Evolutionary conservation across 2,888 invertebrate species (phyloP), one percentile per base, ranked within the genome.

Genomic region (Flexamia atlantica): DNA sequence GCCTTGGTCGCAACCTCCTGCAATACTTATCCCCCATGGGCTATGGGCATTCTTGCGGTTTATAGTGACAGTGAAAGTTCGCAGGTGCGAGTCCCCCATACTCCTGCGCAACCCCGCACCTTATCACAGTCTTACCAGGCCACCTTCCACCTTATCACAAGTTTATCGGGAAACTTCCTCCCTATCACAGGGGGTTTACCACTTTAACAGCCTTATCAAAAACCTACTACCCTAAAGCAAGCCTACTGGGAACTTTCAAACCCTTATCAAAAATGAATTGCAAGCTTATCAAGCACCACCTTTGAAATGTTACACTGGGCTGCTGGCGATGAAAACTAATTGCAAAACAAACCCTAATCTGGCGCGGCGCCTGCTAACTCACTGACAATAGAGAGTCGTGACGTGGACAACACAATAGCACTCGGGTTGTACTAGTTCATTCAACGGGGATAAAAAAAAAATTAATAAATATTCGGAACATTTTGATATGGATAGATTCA

Each of bases 1-100:
- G 89, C 95, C 95, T 89, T 97, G 93, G 92, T 97, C 97, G 87
- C 95, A 93, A 88, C 97, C 97, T 88, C 97, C 97, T 87, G 96
- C 95, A 88, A 97, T 92, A 88, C 97, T 94, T 88, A 97, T 95
- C 85, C 97, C 97, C 97, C 97, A 97, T 89, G 95, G 95, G 88
- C 94, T 93, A 87, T 93, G 93, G 87, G 93, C 92, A 89, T 93
- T 93, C 88, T 94, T 94, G 87, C 97, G 94, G 88, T 92, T 93
- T 88, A 97, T 92, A 87, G 93, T 93, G 89, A 97, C 94, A 89
- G 94, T 93, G 90, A 96, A 93, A 0, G 82, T 82, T 32, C 82
- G 72, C 42, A 79, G 76, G 28, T 68, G 57, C 7, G 80, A 60
- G 64, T 83, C 83, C 25, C 80, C 79, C 83, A 83, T 83, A 2